Conservation (phyloP, 1,140 invertebrate genomes). For the Heterodera carotae region DNA sequence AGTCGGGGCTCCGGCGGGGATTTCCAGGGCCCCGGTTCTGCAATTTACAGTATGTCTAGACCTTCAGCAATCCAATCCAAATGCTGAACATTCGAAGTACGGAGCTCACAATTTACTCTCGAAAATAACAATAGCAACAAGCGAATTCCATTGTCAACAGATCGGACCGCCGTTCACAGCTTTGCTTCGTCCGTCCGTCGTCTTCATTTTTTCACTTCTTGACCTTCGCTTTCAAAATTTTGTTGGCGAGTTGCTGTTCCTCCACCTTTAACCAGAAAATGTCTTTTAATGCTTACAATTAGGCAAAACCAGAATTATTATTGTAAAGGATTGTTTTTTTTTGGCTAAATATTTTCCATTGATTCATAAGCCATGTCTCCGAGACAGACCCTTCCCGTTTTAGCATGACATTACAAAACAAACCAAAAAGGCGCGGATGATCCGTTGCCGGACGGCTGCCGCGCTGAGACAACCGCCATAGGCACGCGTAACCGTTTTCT, state of each 20-base stretch:
- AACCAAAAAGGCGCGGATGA: constrained; percentile 48
- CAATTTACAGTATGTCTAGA: too few relatives aligned
- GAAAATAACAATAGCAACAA: constrained; percentile 1
- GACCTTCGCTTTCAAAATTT: constrained; percentile 49
- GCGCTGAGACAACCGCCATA: constrained; percentile 50
- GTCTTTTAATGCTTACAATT: too few relatives aligned
- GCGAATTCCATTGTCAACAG: neutral
- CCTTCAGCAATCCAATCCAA: too few relatives aligned
- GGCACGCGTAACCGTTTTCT: constrained; percentile 54
- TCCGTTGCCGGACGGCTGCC: constrained; percentile 52
- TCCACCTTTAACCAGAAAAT: constrained; percentile 25
- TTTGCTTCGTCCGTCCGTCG: neutral
- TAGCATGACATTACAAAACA: too few relatives aligned
- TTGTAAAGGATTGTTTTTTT: too few relatives aligned
- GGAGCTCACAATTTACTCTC: neutral
- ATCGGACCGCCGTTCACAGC: neutral
- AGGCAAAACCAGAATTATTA: too few relatives aligned
- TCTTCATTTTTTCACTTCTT: constrained; percentile 45
- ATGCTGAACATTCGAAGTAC: too few relatives aligned
- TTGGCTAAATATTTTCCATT: too few relatives aligned
- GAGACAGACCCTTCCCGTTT: too few relatives aligned
- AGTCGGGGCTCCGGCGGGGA: too few relatives aligned
- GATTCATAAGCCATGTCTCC: too few relatives aligned
- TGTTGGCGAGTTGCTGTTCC: constrained; percentile 52
- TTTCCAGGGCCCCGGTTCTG: too few relatives aligned